Base-by-base conservation (phyloP, 1,140 invertebrate species). In the Drosophila athabasca region DNA sequence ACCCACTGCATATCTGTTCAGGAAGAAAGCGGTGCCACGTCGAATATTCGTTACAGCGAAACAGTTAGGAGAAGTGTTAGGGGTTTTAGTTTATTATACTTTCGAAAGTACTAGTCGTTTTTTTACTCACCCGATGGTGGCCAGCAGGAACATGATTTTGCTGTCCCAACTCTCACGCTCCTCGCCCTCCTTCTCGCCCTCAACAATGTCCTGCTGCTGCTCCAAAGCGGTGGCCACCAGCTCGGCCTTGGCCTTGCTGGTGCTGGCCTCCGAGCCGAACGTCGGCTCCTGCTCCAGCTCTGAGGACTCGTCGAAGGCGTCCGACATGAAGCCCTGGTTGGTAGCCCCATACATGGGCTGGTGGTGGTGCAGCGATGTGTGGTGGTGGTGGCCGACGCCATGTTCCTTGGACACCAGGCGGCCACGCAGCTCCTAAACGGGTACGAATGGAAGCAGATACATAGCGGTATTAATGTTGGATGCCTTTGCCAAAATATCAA, bases 121-220 rank as follows among this genome's bases (percentile, higher is more conserved):
- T n/a, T n/a, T n/a, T n/a, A 75, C 75, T 65, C 54, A 93, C 74
- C 97, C 97, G 13, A 98, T 95, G 13, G 97, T 97, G 0, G 97
- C 97, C 53, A 98, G 91, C 4, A 98, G 92, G 89, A 98, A 98
- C 31, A 97, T 98, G 31, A 98, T 92, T 91, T 98, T 98, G 91
- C 96, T 97, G 90, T 98, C 97, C 97, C 97, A 98, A 54, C 96
- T 97, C 92, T 98, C 97, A 39, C 97, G 92, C 70, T 97, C 96
- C 44, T 96, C 95, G 74, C 95, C 95, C 1, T 94, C 96, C 22
- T 95, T 94, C 92, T 96, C 95, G 3, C 95, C 95, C 76, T 94
- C 95, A 70, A 94, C 94, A 62, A 96, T 94, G 57, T 93, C 95
- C 39, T 93, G 94, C 79, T 29, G 94, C 94, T 92, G 96, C 95